phyloP scores from a whole-genome alignment of 2,888 invertebrate genomes.

The Brassicogethes aeneus region DNA sequence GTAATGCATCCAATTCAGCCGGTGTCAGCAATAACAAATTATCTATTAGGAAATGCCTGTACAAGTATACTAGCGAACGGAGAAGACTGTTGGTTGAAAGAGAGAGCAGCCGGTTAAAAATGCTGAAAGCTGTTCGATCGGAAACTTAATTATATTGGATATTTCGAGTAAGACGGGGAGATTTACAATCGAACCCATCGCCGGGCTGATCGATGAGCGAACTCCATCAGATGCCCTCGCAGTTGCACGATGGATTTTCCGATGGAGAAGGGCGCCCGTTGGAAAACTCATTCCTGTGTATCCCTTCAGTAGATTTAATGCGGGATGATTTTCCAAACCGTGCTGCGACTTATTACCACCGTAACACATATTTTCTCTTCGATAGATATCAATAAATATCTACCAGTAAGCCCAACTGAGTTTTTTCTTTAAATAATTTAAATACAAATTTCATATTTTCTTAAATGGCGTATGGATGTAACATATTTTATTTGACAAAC shows the following conservation, averaged over 20 bases:
- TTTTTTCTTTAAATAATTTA: no score
- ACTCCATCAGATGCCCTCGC: slow-evolving; percentile 11
- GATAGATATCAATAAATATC: no score
- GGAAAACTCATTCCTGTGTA: slow-evolving; percentile 9
- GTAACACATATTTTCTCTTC: no score
- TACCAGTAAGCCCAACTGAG: no score
- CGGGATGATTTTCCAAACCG: background rate
- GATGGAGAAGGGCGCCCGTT: slow-evolving; percentile 1
- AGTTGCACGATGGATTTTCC: no score
- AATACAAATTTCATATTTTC: no score
- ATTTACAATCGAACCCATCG: slow-evolving; percentile 35
- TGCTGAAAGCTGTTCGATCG: slow-evolving; percentile 33
- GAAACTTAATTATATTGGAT: slow-evolving; percentile 40
- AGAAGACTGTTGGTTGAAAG: background rate
- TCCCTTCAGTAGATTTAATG: background rate
- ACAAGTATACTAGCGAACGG: background rate
- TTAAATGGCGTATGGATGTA: no score
- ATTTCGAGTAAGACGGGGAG: slow-evolving; percentile 33
- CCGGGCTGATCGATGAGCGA: slow-evolving; percentile 30
- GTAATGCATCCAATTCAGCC: background rate
- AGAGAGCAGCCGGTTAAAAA: slow-evolving; percentile 23
- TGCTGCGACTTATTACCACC: background rate
- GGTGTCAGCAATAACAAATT: background rate
- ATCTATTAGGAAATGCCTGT: background rate
- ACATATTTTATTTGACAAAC: background rate